phyloP scores from a whole-genome alignment of 2,888 invertebrate genomes.

The Meteorus cinctellus region DNA sequence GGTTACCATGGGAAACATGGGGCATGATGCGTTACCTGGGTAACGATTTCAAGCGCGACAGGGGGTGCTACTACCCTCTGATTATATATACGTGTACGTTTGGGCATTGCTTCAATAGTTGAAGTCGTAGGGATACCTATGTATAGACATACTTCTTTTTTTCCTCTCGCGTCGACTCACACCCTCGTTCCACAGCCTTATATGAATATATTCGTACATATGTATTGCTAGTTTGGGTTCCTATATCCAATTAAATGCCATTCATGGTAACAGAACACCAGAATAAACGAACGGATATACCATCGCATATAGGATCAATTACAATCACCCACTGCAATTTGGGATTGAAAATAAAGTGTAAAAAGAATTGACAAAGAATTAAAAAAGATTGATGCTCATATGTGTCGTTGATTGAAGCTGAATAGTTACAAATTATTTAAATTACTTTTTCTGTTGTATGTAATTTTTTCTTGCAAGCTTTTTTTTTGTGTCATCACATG shows the following conservation, averaged over 20 bases:
- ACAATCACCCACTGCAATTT: background rate
- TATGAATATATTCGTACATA: background rate
- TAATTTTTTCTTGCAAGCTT: background rate
- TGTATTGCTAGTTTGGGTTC: background rate
- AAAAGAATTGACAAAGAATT: background rate
- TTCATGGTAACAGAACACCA: background rate
- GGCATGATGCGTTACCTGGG: slow-evolving; percentile 36
- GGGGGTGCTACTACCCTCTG: slow-evolving; percentile 14
- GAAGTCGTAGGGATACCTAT: background rate
- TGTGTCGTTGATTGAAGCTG: background rate
- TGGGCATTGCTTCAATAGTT: background rate
- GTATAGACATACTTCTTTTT: background rate
- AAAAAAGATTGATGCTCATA: background rate
- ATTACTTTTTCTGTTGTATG: background rate
- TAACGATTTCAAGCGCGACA: slow-evolving; percentile 10
- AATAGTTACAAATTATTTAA: background rate
- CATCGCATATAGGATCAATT: background rate
- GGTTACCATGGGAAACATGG: slow-evolving; percentile 26
- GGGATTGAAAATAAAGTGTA: background rate
- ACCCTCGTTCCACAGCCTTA: background rate
- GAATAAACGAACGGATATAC: background rate
- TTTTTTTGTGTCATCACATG: background rate
- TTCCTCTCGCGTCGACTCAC: background rate
- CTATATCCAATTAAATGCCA: background rate
- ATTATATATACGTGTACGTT: background rate